These are phyloP conservation scores for Oncorhynchus gorbuscha DNA, from an alignment of 2,113 vertebrate genomes.

Conservation along the genomic window DNA sequence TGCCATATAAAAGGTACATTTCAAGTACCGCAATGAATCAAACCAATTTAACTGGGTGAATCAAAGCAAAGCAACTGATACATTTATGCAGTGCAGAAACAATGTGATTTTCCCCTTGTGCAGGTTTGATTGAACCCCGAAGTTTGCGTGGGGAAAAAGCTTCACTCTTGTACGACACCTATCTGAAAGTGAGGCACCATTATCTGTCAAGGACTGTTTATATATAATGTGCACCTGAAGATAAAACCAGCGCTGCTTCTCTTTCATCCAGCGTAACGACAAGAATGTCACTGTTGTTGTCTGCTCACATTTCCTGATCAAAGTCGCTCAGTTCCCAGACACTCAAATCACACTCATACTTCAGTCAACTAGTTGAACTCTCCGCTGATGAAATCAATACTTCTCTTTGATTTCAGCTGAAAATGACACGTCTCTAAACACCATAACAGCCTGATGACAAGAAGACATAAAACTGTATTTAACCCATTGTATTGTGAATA, in stretches of 20 bases:
- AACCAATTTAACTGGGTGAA: no score
- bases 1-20: no score
- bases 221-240: conserved; percentile 42
- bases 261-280: conserved; percentile 65
- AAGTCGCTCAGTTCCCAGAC: conserved; percentile 57
- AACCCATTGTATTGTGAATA: conserved; percentile 4
- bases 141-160: no score
- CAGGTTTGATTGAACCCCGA: no score
- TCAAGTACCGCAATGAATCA: no score
- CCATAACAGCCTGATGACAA: conserved; percentile 46
- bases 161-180: not conserved
- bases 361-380: conserved; percentile 51
- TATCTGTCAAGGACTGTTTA: conserved; percentile 56
- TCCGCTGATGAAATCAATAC: conserved; percentile 48
- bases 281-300: conserved; percentile 59
- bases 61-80: no score
- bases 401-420: conserved; percentile 48
- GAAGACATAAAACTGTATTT: conserved; percentile 45
- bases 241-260: conserved; percentile 32
- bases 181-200: conserved; percentile 34
- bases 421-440: conserved; percentile 47
- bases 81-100: no score
- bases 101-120: no score
- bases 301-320: conserved; percentile 64
- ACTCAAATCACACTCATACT: conserved; percentile 50